Percentiles rank a stretch among this genome's conserved stretches.
phyloP scores from a whole-genome alignment of 2,888 invertebrate genomes.

The Acleris emargana region DNA sequence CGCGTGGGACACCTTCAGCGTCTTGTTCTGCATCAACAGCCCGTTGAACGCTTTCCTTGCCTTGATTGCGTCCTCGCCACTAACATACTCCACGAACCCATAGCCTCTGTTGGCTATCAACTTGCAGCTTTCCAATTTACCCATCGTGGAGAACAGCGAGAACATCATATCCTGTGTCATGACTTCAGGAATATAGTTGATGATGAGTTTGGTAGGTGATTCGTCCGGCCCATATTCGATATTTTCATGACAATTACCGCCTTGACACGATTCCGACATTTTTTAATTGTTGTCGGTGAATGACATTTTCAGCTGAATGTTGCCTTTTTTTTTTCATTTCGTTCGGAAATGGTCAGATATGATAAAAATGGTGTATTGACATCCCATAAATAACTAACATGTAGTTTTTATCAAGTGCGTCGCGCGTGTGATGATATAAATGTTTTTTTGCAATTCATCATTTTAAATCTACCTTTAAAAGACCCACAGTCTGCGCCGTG shows the following conservation, averaged over 20 bases:
- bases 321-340: slow-evolving; percentile 53
- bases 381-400: neutral
- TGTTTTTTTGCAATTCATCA: too few relatives aligned
- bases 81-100: slow-evolving; percentile 82
- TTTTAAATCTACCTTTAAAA: too few relatives aligned
- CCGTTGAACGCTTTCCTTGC: slow-evolving; percentile 82
- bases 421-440: too few relatives aligned
- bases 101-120: slow-evolving; percentile 83
- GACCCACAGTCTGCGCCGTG: too few relatives aligned
- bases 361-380: neutral
- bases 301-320: slow-evolving; percentile 78
- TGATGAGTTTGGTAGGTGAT: slow-evolving; percentile 83
- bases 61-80: slow-evolving; percentile 79
- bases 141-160: slow-evolving; percentile 82
- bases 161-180: slow-evolving; percentile 85
- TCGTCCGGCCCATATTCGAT: slow-evolving; percentile 82
- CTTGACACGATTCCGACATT: slow-evolving; percentile 85
- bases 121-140: slow-evolving; percentile 84
- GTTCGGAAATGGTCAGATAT: slow-evolving; percentile 55
- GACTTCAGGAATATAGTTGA: slow-evolving; percentile 84
- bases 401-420: neutral
- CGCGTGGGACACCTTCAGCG: slow-evolving; percentile 80
- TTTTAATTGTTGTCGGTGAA: slow-evolving; percentile 84
- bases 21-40: slow-evolving; percentile 82
- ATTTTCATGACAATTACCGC: slow-evolving; percentile 84